Percentiles rank a stretch among this genome's conserved stretches.
phyloP scores from a whole-genome alignment of 2,888 invertebrate species.

The Teleiodes luculella region DNA sequence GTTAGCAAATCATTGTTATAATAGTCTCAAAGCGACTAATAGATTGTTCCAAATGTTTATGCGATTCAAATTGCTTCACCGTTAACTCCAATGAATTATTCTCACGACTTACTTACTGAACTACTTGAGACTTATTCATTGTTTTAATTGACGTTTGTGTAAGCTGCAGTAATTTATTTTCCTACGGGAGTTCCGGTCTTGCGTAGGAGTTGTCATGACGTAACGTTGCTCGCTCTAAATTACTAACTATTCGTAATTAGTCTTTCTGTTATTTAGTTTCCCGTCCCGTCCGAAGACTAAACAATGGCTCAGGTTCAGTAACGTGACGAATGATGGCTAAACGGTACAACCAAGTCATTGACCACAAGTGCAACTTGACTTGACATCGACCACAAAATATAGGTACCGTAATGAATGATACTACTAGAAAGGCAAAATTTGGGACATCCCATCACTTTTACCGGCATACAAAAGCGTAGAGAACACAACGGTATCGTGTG shows the following conservation, averaged over 20 bases:
- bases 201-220: neutral
- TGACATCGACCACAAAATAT: conserved; percentile 48
- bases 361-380: conserved; percentile 53
- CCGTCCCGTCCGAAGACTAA: conserved; percentile 28
- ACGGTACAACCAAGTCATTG: conserved; percentile 64
- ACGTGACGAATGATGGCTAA: conserved; percentile 35
- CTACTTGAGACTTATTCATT: neutral
- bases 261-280: no score
- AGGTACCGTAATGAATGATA: conserved; percentile 50
- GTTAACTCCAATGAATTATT: conserved; percentile 15
- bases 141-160: conserved; percentile 7
- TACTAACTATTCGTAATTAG: neutral
- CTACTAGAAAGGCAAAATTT: conserved; percentile 42
- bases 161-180: conserved; percentile 3
- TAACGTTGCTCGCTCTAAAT: neutral
- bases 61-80: conserved; percentile 16
- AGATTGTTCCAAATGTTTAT: conserved; percentile 28
- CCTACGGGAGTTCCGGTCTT: neutral
- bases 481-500: neutral
- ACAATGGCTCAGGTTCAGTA: conserved; percentile 34
- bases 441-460: conserved; percentile 33
- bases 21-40: conserved; percentile 35
- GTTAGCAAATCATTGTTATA: conserved; percentile 44
- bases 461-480: neutral
- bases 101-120: conserved; percentile 4